Evolutionary conservation across 2,113 vertebrate genomes (phyloP).

Genomic region (Abramis brama): DNA sequence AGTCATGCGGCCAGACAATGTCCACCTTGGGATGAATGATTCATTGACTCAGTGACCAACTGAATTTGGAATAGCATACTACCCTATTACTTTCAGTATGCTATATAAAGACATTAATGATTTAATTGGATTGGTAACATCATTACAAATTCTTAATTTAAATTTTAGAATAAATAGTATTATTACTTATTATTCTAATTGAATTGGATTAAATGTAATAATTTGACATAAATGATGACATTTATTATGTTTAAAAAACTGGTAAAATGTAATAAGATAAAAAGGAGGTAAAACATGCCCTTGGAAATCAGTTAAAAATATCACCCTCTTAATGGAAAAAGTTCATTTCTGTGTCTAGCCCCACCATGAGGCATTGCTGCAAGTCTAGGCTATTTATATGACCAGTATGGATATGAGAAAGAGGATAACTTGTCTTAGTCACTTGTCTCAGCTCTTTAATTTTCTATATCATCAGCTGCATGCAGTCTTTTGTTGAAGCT

Average conservation of each 20-base stretch:
- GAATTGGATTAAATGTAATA: not conserved
- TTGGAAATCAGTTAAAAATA: not conserved
- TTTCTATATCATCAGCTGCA: not conserved
- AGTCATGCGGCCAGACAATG: no score
- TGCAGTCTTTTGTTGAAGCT: not conserved
- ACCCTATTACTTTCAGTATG: not conserved
- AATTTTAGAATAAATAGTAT: not conserved
- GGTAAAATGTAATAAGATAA: not conserved
- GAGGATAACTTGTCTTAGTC: not conserved
- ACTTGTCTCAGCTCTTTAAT: not conserved
- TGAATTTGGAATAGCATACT: not conserved
- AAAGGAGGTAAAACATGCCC: no score
- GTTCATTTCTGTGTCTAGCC: not conserved
- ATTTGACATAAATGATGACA: not conserved
- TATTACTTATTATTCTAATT: not conserved
- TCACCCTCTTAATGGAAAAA: not conserved
- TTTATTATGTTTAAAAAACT: not conserved
- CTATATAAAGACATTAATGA: not conserved
- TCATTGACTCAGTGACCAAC: not conserved
- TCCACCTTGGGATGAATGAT: not conserved
- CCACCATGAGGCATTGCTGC: not conserved
- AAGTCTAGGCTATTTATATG: not conserved
- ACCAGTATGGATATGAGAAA: not conserved
- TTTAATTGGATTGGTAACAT: not conserved
- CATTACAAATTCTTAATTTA: not conserved